phyloP scores from a whole-genome alignment of 2,797 vertebrate species.

The Cryptoprocta ferox region DNA sequence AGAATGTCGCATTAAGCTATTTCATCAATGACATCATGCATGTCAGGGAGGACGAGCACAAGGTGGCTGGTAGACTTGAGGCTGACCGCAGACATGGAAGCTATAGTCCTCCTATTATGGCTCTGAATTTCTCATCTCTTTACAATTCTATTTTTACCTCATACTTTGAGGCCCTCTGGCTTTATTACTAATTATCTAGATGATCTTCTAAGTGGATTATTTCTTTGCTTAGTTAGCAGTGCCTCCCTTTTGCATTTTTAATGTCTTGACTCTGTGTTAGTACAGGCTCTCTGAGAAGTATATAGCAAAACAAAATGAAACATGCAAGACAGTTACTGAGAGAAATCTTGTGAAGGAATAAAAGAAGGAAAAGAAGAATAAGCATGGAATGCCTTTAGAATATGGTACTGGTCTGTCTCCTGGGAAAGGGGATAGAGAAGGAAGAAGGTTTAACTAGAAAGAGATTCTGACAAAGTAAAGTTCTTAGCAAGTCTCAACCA shows the following conservation, averaged over 20 bases:
- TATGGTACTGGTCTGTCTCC: not conserved
- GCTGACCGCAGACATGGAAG: not conserved
- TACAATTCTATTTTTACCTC: not conserved
- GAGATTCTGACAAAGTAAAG: not conserved
- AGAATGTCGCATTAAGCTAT: not conserved
- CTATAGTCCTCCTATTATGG: rapidly evolving
- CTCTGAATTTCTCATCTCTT: not conserved
- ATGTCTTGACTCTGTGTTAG: not conserved
- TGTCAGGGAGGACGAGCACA: not conserved
- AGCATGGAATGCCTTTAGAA: not conserved
- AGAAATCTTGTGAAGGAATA: not conserved
- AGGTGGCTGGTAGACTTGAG: not conserved
- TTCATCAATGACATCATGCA: not conserved
- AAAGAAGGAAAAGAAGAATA: not conserved
- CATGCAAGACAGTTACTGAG: not conserved
- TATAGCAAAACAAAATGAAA: not conserved
- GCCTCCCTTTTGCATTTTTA: not conserved
- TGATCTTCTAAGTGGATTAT: not conserved
- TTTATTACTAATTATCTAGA: not conserved
- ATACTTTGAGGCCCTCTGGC: not conserved
- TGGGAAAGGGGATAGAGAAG: not conserved
- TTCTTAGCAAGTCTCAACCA: not conserved
- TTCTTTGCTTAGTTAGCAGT: not conserved
- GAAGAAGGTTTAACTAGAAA: not conserved
- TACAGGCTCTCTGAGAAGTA: not conserved